Conservation (phyloP, 2,113 vertebrate genomes). For the Sebastes fasciatus region DNA sequence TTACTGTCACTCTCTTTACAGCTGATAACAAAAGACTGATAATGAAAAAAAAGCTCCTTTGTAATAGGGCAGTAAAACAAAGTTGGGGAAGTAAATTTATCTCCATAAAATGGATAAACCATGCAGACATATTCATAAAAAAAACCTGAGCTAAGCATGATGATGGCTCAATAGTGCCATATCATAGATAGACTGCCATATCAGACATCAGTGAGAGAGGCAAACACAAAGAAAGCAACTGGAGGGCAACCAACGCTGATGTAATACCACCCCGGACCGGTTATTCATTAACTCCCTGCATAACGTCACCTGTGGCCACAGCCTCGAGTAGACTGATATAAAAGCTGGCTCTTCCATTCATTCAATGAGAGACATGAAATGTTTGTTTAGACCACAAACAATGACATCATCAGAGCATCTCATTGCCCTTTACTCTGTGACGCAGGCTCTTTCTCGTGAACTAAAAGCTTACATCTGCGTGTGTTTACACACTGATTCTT, state of each 20-base stretch:
- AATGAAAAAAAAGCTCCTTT: constrained; percentile 11
- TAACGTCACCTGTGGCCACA: constrained; percentile 73
- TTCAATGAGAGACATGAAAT: constrained; percentile 50
- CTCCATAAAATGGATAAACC: background rate
- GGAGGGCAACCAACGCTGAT: constrained; percentile 69
- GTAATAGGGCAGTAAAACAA: constrained; percentile 9
- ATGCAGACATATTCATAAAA: constrained; percentile 21
- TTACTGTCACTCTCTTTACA: constrained; percentile 26
- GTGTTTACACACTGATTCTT: constrained; percentile 20
- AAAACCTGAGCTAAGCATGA: constrained; percentile 24
- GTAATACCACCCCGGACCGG: constrained; percentile 74
- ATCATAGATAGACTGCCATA: constrained; percentile 22
- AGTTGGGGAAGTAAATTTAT: constrained; percentile 37
- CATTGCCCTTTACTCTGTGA: constrained; percentile 13
- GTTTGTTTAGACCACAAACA: constrained; percentile 69
- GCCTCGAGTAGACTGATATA: constrained; percentile 37
- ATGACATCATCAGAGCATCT: constrained; percentile 57
- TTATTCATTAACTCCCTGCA: constrained; percentile 76
- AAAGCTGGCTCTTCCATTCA: constrained; percentile 23
- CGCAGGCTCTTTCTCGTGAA: constrained; percentile 21
- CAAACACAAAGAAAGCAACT: constrained; percentile 72
- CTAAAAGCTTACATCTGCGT: constrained; percentile 24
- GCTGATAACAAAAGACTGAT: constrained; percentile 34
- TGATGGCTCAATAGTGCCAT: constrained; percentile 32
- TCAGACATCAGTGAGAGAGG: constrained; percentile 46